Base-by-base conservation (phyloP, 2,888 invertebrate genomes). In the Allygus modestus region DNA sequence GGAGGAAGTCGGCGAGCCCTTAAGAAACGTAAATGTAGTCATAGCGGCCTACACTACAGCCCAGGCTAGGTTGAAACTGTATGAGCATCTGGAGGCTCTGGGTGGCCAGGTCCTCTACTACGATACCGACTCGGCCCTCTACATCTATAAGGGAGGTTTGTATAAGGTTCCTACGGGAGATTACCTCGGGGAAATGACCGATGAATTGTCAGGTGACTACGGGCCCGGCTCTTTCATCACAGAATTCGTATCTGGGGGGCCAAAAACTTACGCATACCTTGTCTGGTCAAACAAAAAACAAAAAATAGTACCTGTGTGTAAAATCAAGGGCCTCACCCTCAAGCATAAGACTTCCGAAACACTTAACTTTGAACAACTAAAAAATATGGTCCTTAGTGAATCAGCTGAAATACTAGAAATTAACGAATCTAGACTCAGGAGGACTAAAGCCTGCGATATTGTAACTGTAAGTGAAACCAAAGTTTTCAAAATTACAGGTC, bases 1-100 rank as follows among this genome's bases (percentile, higher is more conserved):
- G 4, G 37, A 37, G 9, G 37, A 37, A 9, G 37, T 37, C 9
- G 37, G 37, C 5, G 37, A 37, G 37, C 37, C 37, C 37, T 9
- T 37, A 4, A 37, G 37, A 4, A 37, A 37, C 1, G 73, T 84
- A 1, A 81, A 81, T 73, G 73, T 84, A 0, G 54, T n/a, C n/a
- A n/a, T 84, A n/a, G 71, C 81, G 9, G 69, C 33, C 23, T 81
- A 26, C 26, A 84, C 81, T 1, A 84, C 84, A 2, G 69, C 81
- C 23, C 73, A 84, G 17, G 84, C 84, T 1, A 26, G 84, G 23
- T 54, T 81, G 5, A 81, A 33, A 37, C 41, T 84, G 23, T 84
- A 84, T 26, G 71, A 71, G 15, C 37, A 73, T 23, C 33, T 84
- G 37, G 81, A 84, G 0, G 37, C 37, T 37, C 9, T 37, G 37